phyloP scores from a whole-genome alignment of 2,113 vertebrate species.

The Motacilla tschutschensis region DNA sequence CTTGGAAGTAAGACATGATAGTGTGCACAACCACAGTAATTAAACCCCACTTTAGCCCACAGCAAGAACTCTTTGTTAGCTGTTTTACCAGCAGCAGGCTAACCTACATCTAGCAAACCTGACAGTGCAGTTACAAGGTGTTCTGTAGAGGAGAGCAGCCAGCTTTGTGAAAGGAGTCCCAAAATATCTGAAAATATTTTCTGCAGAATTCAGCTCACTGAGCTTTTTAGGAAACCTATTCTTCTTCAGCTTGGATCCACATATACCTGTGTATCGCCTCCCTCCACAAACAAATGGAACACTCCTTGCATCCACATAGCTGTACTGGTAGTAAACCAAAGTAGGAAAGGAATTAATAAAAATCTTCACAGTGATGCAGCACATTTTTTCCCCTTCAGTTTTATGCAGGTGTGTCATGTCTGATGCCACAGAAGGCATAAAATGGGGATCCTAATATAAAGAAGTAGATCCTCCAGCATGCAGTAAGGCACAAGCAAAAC shows the following conservation, averaged over 20 bases:
- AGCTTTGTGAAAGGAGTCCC: not conserved
- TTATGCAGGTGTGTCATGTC: not conserved
- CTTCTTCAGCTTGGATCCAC: not conserved
- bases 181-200: not conserved
- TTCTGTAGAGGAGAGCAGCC: not conserved
- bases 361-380: not conserved
- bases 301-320: not conserved
- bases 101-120: not conserved
- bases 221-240: not conserved
- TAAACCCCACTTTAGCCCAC: not conserved
- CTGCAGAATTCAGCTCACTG: not conserved
- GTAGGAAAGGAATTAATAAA: not conserved
- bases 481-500: slow-evolving; percentile 40
- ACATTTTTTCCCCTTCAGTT: not conserved
- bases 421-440: not conserved
- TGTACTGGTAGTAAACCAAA: not conserved
- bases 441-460: not conserved
- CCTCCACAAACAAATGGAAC: not conserved
- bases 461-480: not conserved
- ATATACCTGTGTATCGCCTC: not conserved
- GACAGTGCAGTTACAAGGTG: not conserved
- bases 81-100: not conserved
- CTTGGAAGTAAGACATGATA: slow-evolving; percentile 8
- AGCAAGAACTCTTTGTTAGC: not conserved
- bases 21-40: not conserved